Evolutionary conservation across 2,888 invertebrate genomes (phyloP), one percentile per base, ranked within the genome.

Genomic region (Zygogramma bicolorata): DNA sequence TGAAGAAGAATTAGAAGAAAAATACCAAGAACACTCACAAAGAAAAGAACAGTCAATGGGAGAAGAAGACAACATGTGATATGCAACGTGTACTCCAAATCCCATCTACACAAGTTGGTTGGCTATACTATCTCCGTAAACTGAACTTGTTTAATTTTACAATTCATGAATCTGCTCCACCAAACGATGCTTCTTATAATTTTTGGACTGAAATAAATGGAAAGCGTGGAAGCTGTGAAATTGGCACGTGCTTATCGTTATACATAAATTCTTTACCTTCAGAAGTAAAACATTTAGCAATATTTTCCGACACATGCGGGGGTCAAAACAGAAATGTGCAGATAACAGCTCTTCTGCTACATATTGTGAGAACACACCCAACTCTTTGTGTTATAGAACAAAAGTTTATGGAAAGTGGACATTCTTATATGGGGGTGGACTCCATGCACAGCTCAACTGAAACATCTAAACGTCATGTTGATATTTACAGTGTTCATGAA

Each of bases 401-500:
- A n/a, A n/a, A n/a, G n/a, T n/a, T n/a, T n/a, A n/a, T n/a, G n/a
- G n/a, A 75, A 70, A 74, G 74, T 68, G 76, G 74, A 3, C 76
- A 76, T 49, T 63, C 40, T 10, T 75, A 71, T 27, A 77, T 77
- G 57, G 31, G 31, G 57, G 65, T 53, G 13, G 38, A 34, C 22
- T 34, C 31, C 3, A 65, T 57, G 62, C 67, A 68, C 20, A 65
- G 65, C 31, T 10, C 57, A 10, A 65, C 49, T 29, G 53, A 65
- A 57, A 65, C 53, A 29, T 46, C 68, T 25, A 62, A 63, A 27
- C 73, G 13, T 31, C 25, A 73, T 67, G 18, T 70, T 29, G 65
- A 73, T 61, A 73, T 65, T 49, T 70, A 46, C 46, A 68, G 63
- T 59, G 70, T 70, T 15, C 73, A 70, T 62, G 70, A 70, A 66